Evolutionary conservation across 1,140 invertebrate genomes (phyloP), one percentile per base, ranked within the genome.

Genomic region (Drosophila bocqueti): DNA sequence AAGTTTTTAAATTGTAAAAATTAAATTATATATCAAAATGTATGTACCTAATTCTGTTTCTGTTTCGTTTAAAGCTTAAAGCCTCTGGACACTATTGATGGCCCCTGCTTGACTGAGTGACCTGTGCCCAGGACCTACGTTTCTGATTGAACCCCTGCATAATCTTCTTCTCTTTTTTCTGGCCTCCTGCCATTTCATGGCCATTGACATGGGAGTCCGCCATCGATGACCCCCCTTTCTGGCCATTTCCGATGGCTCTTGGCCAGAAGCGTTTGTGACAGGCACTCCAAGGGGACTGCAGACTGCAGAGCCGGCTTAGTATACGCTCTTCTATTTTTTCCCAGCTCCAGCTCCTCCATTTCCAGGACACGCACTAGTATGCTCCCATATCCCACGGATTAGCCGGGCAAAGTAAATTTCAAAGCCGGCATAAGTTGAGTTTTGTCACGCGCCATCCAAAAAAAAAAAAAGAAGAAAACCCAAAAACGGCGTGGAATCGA

Each of bases 381-480:
- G 50, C 47, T 21, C 45, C 46, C 38, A 61, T 49, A 73, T 73
- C 38, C 46, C 26, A 11, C 24, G 46, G 84, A 84, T 89, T 84
- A 89, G 84, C 84, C 36, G 0, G 49, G 77, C 43, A 75, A 76
- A 83, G 76, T 62, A 68, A 75, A 83, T 81, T 78, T 72, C 65
- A 73, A 79, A 79, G 77, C 73, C 68, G 73, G 59, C 65, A 83
- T 84, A 87, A 84, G 85, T 89, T 84, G 84, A 81, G 74, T 89
- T 89, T 89, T 89, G 81, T 89, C 81, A 89, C 84, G 84, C 77
- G 36, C 74, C 69, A 47, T 3, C 24, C 54, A 9, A 58, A 42
- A 45, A 58, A 57, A 24, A 24, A 49, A 69, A 71, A 29, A 40
- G 21, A 40, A 55, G 43, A 73, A 73, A 49, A 40, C 69, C 66